phyloP scores from a whole-genome alignment of 2,888 invertebrate genomes.

The Hipparchia semele region DNA sequence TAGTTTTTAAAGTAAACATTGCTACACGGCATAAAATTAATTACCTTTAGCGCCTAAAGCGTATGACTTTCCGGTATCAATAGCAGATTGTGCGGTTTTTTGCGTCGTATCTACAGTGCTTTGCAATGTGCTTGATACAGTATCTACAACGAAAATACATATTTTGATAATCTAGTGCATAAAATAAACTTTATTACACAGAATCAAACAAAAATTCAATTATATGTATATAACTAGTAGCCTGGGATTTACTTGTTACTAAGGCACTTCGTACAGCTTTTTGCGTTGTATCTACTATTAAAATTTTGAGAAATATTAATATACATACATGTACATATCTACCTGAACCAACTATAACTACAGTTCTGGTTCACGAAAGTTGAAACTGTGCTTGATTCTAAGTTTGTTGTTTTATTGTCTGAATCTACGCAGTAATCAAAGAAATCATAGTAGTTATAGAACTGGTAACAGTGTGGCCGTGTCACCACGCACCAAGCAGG shows the following conservation, averaged over 20 bases:
- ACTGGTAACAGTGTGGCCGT: too few species aligned
- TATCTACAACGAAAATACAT: constrained; percentile 53
- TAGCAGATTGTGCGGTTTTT: constrained; percentile 54
- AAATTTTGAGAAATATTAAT: not conserved
- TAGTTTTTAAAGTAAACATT: not conserved
- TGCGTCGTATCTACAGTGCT: constrained; percentile 55
- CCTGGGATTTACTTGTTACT: constrained; percentile 44
- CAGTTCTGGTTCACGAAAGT: not conserved
- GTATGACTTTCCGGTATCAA: constrained; percentile 58
- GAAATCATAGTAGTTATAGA: too few species aligned
- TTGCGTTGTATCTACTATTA: constrained; percentile 48
- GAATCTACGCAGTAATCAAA: not conserved
- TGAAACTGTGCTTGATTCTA: not conserved
- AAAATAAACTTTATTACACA: not conserved
- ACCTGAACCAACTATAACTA: not conserved
- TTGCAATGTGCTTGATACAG: constrained; percentile 59
- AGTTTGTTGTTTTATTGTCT: not conserved
- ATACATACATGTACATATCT: not conserved
- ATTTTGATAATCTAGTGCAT: not conserved
- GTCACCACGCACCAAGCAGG: too few species aligned
- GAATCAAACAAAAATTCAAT: constrained; percentile 29
- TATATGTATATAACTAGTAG: constrained; percentile 26
- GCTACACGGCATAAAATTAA: not conserved
- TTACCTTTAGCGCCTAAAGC: constrained; percentile 57
- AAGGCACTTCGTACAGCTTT: constrained; percentile 54